Base-by-base conservation (phyloP, 2,888 invertebrate species). In the Parnassius orleans region DNA sequence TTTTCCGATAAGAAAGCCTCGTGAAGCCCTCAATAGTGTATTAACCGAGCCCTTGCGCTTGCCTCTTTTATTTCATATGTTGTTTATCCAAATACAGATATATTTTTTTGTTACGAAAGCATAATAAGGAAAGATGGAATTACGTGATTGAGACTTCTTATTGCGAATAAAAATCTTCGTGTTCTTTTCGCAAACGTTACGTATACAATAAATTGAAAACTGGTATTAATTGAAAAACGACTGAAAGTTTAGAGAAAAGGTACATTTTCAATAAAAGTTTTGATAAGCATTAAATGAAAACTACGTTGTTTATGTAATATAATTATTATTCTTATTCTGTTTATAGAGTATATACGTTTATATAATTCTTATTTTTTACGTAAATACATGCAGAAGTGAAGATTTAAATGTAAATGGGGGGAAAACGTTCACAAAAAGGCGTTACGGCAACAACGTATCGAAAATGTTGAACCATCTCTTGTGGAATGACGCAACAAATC, bases 401-500 rank as follows among this genome's bases (percentile, higher is more conserved):
- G 42, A 53, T 43, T 12, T 41, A 43, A 12, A 56, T 46, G 15
- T 61, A 41, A 50, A 55, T 55, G 55, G 11, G 12, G 42, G 5
- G 9, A 51, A 57, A 51, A 15, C 15, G 44, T 41, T 58, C 47
- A 61, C 53, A 62, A 53, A 66, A 68, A 68, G 66, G 68, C 68
- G 53, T 57, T 53, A 53, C 47, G 51, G 50, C 41, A 10, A 60
- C 47, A 33, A 9, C n/a, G 52, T 54, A 62, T 62, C 57, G 57
- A 54, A 57, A 62, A 62, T 50, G 57, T 57, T 65, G 52, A 63
- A 67, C 60, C 65, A 65, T 64, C 57, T 65, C 66, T 64, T 64
- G 64, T 66, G 64, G 65, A 65, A 69, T 65, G 69, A 74, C 70
- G 66, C 72, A 75, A 85, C 83, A 86, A 86, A 86, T 86, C 84